Conservation (phyloP, 2,113 vertebrate species). For the Chascanopsetta lugubris region DNA sequence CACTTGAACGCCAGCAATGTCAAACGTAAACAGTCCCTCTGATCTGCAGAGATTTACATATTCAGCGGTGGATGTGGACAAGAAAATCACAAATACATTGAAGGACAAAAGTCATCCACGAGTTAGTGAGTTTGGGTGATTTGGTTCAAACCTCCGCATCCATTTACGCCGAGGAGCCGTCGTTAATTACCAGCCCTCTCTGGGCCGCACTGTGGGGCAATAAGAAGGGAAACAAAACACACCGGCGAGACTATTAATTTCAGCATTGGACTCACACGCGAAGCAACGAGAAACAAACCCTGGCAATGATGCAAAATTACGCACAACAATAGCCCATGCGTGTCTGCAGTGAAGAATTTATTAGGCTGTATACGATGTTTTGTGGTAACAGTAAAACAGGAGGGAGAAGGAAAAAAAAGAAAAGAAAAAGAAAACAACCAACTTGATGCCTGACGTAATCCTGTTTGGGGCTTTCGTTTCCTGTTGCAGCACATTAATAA, state of each 20-base stretch:
- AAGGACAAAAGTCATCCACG: too few species aligned
- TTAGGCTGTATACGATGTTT: conserved; percentile 5
- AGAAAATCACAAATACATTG: too few species aligned
- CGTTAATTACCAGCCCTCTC: background rate
- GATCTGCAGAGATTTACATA: too few species aligned
- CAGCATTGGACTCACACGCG: conserved; percentile 5
- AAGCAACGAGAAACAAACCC: background rate
- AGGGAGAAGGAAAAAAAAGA: background rate
- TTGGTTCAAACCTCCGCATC: background rate
- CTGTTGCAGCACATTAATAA: conserved; percentile 19
- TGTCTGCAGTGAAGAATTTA: conserved; percentile 24
- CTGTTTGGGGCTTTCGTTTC: background rate
- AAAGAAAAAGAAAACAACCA: too few species aligned
- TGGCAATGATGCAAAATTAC: background rate
- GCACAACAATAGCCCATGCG: conserved; percentile 11
- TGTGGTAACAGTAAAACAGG: background rate
- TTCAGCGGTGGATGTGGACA: too few species aligned
- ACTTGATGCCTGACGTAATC: background rate
- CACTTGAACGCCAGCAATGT: too few species aligned
- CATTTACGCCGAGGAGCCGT: background rate
- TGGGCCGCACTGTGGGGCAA: background rate
- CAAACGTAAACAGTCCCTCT: too few species aligned
- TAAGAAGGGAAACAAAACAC: background rate
- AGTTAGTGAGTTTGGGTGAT: too few species aligned
- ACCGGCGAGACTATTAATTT: background rate